Base-by-base conservation (phyloP, 2,113 vertebrate species). In the Oxyruncus cristatus region DNA sequence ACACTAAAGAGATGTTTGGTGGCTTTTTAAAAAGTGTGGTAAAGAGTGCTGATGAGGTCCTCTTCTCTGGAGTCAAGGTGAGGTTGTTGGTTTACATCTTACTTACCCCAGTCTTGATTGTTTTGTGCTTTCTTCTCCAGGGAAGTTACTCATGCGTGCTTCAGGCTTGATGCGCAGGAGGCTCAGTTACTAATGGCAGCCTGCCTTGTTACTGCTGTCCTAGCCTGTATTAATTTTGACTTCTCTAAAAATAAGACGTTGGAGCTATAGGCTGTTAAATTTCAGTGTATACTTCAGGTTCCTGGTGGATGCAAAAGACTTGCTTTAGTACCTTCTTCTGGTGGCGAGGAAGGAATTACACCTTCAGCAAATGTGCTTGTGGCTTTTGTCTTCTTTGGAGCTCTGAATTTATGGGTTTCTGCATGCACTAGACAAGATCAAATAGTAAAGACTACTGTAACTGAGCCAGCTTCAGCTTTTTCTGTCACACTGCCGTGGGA, bases 1-100 rank as follows among this genome's bases (percentile, higher is more conserved):
- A 99, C 92, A 99, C 99, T 32, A 99, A 99, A 97, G 99, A 99
- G 94, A 98, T 99, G 98, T 99, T 99, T 98, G 99, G 99, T 76
- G 99, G 99, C 47, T 99, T 99, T 98, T 99, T 99, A 85, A 99
- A 99, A 97, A 99, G 98, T 85, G 98, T 99, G 97, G 99, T 99
- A 50, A 99, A 99, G 97, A 98, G 98, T 81, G 99, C 99, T 62
- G 99, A 99, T 94, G 99, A 99, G 97, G 99, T 99, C 70, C 98
- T 99, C 24, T 99, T 99, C 96, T 99, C 99, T 90, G 99, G 99
- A 96, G 98, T 99, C 88, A 99, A 99, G 99, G 99, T 99, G 92
- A 96, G 79, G 73, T n/a, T 46, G 17, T 42, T 85, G 44, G 5
- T 77, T 78, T 88, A 39, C 35, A 23, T 91, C 41, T 92, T 73